Evolutionary conservation across 2,113 vertebrate genomes (phyloP), one percentile per base, ranked within the genome.

Genomic region (Osmerus eperlanus): DNA sequence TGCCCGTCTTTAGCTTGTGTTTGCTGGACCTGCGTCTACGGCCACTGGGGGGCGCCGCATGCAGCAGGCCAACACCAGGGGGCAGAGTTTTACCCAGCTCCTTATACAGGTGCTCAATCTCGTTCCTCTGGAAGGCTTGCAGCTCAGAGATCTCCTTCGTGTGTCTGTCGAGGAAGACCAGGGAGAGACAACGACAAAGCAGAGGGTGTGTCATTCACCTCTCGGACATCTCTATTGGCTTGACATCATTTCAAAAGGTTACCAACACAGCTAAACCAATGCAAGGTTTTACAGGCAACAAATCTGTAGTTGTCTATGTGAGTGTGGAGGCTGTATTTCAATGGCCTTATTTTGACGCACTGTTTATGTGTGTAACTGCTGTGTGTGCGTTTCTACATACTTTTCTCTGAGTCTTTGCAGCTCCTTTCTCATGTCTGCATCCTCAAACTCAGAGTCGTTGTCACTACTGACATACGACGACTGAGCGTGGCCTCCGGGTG

Each of bases 71-170:
- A 51, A 97, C 82, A 36, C 92, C 95, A 55, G 94, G 90, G 60
- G 97, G 97, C 28, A 96, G 89, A 0, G 94, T 91, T 90, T 96
- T 98, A 32, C 97, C 97, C 71, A 98, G 82, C 1, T 95, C 92
- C 60, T 84, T 86, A 79, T 98, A 99, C 66, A 99, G 85, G 9
- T 85, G 86, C 85, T 99, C 96, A 3, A 99, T 96, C 89, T 99
- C 97, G 32, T 89, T 92, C 81, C 96, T 95, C 87, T 99, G 97
- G 83, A 96, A 95, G 0, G 93, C 94, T 87, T 99, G 96, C 41
- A 99, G 92, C 81, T 99, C 97, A 0, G 96, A 94, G 73, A 99
- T 97, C 91, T 99, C 97, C 68, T 96, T 96, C 93, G 98, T 94
- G 86, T 99, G 97, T 88, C 97, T 99, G 60, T 68, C 67, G 28